These are phyloP conservation scores for Drosophila bifasciata DNA, from an alignment of 1,140 invertebrate species.

Conservation along the genomic window DNA sequence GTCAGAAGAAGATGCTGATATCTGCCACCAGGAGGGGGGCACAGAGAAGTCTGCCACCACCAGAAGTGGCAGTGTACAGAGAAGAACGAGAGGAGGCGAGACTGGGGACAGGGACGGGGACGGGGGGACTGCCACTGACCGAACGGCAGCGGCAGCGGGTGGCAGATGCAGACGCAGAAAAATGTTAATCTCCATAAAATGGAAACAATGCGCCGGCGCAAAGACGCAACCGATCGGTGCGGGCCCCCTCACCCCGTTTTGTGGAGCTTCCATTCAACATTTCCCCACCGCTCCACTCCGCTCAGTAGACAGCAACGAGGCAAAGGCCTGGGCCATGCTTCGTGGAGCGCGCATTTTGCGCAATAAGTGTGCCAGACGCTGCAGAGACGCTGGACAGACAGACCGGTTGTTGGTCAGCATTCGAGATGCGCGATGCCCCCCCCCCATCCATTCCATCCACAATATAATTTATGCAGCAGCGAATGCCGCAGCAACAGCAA, in stretches of 20 bases:
- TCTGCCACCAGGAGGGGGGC: conserved; percentile 36
- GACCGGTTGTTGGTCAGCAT: conserved; percentile 73
- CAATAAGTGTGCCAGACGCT: conserved; percentile 79
- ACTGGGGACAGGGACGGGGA: conserved; percentile 14
- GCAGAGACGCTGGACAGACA: conserved; percentile 36
- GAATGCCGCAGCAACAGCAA: background rate
- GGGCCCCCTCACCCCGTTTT: conserved; percentile 38
- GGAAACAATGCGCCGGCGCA: conserved; percentile 80
- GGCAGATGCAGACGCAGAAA: conserved; percentile 43
- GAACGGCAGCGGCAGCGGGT: conserved; percentile 7
- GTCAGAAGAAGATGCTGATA: conserved; percentile 71
- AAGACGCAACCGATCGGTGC: conserved; percentile 43
- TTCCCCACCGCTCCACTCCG: background rate
- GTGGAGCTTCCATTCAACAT: conserved; percentile 19
- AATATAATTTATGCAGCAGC: conserved; percentile 75
- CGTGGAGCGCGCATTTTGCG: conserved; percentile 78
- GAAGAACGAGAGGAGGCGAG: conserved; percentile 6
- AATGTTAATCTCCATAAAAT: conserved; percentile 83
- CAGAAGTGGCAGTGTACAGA: too few relatives aligned
- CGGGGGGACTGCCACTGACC: conserved; percentile 8
- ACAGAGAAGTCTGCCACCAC: too few relatives aligned
- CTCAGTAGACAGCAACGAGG: conserved; percentile 16
- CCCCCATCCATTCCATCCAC: conserved; percentile 27
- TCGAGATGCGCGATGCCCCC: conserved; percentile 16
- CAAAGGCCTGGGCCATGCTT: conserved; percentile 69